Evolutionary conservation across 1,140 invertebrate species (phyloP), one percentile per base, ranked within the genome.

Genomic region (Drosophila mojavensis): DNA sequence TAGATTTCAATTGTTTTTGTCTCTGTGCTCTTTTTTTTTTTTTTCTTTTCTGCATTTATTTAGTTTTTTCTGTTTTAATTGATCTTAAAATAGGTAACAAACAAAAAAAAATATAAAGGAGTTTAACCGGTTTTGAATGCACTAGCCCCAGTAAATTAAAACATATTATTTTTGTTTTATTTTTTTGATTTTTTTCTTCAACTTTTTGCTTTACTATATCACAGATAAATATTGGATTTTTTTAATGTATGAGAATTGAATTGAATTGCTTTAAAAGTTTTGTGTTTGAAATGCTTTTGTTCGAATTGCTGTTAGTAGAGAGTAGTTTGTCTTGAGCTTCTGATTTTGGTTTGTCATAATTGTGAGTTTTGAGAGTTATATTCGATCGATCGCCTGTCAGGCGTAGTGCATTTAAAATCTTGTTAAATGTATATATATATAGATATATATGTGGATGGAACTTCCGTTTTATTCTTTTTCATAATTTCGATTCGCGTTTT

Each of bases 391-490:
- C 41, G 79, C 79, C 79, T 65, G 41, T 47, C 64, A 81, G 81
- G 81, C 62, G 83, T 88, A 88, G 83, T 88, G 83, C 83, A 88
- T 88, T 88, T 83, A 89, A 88, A 88, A 88, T 88, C 83, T 88
- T 77, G 82, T 88, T 89, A 88, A 88, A 84, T 70, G 64, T 48
- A 43, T 39, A 67, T 54, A 66, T 5, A 60, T 39, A 67, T 54
- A 67, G 9, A 53, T 28, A 53, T 68, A 67, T 53, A 43, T 67
- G 39, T 61, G 62, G 60, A 53, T 78, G 50, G 60, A 72, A 15
- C 41, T 86, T 82, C 62, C 79, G 75, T 74, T 78, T 81, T 17
- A 17, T 47, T 45, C 15, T 45, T 45, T 56, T 64, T 74, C 41
- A 75, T 56, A 72, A 68, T 78, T 81, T 80, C 64, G 61, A 65